A percentile compares a stretch with the other conserved stretches of the same genome.
Conservation (phyloP, 2,888 invertebrate species). For the Troglohyphantes excavatus region DNA sequence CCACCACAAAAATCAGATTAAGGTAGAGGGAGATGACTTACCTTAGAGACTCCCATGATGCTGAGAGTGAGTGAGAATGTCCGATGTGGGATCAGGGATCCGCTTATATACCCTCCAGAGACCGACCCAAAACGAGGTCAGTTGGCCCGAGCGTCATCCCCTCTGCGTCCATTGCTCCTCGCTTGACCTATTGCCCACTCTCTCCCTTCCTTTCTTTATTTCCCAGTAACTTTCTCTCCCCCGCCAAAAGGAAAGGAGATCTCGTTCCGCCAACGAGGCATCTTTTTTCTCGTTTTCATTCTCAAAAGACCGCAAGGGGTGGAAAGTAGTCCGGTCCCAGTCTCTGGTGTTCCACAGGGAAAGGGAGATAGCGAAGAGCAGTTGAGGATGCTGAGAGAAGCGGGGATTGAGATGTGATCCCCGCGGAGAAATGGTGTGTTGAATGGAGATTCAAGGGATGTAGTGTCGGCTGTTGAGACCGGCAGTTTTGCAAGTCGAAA, state of each 20-base stretch:
- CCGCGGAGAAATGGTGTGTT: too few relatives aligned
- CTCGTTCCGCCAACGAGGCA: constrained; percentile 1
- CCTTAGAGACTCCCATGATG: constrained; percentile 73
- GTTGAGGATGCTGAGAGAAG: too few relatives aligned
- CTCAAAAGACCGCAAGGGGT: too few relatives aligned
- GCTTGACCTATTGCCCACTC: constrained; percentile 14
- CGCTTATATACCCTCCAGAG: constrained; percentile 50
- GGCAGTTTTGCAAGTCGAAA: too few relatives aligned
- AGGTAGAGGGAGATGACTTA: constrained; percentile 28
- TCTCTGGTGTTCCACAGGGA: too few relatives aligned
- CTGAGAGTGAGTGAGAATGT: constrained; percentile 27
- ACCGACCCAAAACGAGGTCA: constrained; percentile 50
- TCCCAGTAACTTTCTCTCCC: background rate
- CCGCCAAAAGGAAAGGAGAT: constrained; percentile 1
- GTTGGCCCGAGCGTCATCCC: constrained; percentile 48
- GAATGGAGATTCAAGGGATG: too few relatives aligned
- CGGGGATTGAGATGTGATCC: too few relatives aligned
- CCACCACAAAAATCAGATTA: too few relatives aligned
- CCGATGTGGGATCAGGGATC: background rate
- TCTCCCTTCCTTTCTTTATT: background rate
- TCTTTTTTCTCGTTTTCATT: background rate
- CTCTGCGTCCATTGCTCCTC: constrained; percentile 51
- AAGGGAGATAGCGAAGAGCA: too few relatives aligned
- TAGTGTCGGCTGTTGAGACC: too few relatives aligned
- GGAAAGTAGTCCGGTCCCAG: too few relatives aligned